phyloP scores from a whole-genome alignment of 1,140 invertebrate species.

The Oryzaephilus surinamensis region DNA sequence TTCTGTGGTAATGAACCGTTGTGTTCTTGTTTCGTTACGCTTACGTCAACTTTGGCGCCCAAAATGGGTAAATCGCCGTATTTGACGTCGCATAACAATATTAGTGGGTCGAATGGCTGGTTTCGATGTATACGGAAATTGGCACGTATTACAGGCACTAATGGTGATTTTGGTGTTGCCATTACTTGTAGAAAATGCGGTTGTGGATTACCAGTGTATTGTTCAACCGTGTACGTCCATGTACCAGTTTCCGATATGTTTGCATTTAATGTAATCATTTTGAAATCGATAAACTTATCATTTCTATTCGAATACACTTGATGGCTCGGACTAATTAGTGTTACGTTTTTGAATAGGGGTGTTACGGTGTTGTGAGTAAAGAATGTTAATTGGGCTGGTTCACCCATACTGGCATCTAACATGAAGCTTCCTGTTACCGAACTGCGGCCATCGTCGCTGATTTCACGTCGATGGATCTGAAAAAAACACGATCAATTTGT shows the following conservation, averaged over 20 bases:
- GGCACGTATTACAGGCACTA: slow-evolving; percentile 34
- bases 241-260: slow-evolving; percentile 45
- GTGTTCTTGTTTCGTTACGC: slow-evolving; percentile 33
- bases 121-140: slow-evolving; percentile 35
- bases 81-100: slow-evolving; percentile 44
- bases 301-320: slow-evolving; percentile 34
- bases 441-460: slow-evolving; percentile 36
- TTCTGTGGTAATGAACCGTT: slow-evolving; percentile 36
- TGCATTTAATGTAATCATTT: slow-evolving; percentile 40
- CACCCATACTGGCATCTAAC: slow-evolving; percentile 37
- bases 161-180: slow-evolving; percentile 36
- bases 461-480: slow-evolving; percentile 38
- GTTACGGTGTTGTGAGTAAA: slow-evolving; percentile 40
- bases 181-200: slow-evolving; percentile 46
- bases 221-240: slow-evolving; percentile 47
- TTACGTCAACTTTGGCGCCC: slow-evolving; percentile 42
- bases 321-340: slow-evolving; percentile 39
- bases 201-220: slow-evolving; percentile 45
- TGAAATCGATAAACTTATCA: slow-evolving; percentile 39
- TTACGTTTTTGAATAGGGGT: slow-evolving; percentile 38
- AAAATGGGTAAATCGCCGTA: slow-evolving; percentile 41
- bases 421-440: slow-evolving; percentile 41
- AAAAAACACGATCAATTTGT: too few species aligned
- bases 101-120: slow-evolving; percentile 31
- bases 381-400: slow-evolving; percentile 38